Conservation (phyloP, 2,888 invertebrate species). For the Cyaniris semiargus region DNA sequence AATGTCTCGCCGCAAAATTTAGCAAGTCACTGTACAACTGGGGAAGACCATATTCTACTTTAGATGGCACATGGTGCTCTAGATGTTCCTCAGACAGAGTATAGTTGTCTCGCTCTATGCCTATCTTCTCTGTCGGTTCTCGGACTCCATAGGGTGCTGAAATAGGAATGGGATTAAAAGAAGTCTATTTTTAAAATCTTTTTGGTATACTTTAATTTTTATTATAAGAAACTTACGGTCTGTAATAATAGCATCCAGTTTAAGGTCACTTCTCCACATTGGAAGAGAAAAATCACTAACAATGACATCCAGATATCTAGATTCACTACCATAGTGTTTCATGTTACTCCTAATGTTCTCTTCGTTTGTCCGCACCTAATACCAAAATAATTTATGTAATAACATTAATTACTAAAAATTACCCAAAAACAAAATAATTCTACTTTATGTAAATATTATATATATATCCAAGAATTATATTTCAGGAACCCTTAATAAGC, state of each 20-base stretch:
- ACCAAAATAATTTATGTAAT: neutral
- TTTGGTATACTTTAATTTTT: no score
- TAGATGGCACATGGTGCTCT: conserved; percentile 88
- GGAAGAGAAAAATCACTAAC: conserved; percentile 95
- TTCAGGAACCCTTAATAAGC: conserved; percentile 38
- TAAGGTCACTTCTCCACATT: conserved; percentile 85
- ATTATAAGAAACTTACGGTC: conserved; percentile 87
- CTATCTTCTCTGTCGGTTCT: conserved; percentile 94
- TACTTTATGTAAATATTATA: no score
- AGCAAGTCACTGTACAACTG: conserved; percentile 92
- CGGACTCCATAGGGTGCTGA: conserved; percentile 98
- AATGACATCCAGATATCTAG: conserved; percentile 91
- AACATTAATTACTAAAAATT: neutral
- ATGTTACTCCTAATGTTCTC: conserved; percentile 95
- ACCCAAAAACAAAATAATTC: neutral
- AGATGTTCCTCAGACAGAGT: conserved; percentile 83
- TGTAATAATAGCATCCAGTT: conserved; percentile 95
- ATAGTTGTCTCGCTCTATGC: conserved; percentile 82
- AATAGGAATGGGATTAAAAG: neutral
- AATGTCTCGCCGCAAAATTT: conserved; percentile 88
- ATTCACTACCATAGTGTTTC: conserved; percentile 89
- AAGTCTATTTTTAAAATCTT: neutral
- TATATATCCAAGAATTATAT: neutral
- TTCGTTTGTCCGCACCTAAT: conserved; percentile 84
- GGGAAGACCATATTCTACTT: conserved; percentile 90